These are phyloP conservation scores for Melinaea marsaeus DNA, from an alignment of 2,888 invertebrate genomes.

Conservation along the genomic window DNA sequence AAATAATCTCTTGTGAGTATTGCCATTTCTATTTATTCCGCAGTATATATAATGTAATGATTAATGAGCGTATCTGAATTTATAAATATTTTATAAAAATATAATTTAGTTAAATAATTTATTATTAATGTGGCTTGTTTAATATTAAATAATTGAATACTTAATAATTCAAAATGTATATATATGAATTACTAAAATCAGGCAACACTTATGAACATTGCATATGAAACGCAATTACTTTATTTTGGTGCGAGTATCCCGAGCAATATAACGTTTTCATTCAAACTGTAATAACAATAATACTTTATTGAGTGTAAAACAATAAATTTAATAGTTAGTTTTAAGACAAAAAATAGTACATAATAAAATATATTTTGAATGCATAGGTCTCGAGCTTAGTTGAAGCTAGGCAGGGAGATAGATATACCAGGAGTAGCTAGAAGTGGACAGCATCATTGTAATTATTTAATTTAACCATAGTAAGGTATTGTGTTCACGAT, in stretches of 20 bases:
- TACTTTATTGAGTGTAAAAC: conserved; percentile 4
- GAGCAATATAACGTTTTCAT: too few relatives aligned
- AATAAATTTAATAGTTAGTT: neutral
- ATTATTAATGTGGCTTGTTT: too few relatives aligned
- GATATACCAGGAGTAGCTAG: conserved; percentile 57
- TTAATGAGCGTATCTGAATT: neutral
- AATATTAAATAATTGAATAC: too few relatives aligned
- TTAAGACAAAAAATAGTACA: neutral
- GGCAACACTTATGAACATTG: too few relatives aligned
- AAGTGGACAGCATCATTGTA: conserved; percentile 69
- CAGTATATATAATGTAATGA: too few relatives aligned
- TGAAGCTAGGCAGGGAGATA: conserved; percentile 76
- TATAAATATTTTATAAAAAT: neutral
- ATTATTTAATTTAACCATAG: conserved; percentile 61
- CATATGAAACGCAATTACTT: too few relatives aligned
- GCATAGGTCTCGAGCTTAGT: conserved; percentile 74
- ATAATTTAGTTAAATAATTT: too few relatives aligned
- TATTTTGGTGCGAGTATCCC: too few relatives aligned
- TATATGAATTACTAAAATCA: too few relatives aligned
- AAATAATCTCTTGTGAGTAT: conserved; percentile 63
- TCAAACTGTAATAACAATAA: neutral
- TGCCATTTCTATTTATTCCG: too few relatives aligned
- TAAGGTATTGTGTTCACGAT: conserved; percentile 55
- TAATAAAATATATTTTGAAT: conserved; percentile 56
- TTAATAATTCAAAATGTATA: too few relatives aligned